Conservation (phyloP, 2,797 vertebrate species). For the Choloepus didactylus region DNA sequence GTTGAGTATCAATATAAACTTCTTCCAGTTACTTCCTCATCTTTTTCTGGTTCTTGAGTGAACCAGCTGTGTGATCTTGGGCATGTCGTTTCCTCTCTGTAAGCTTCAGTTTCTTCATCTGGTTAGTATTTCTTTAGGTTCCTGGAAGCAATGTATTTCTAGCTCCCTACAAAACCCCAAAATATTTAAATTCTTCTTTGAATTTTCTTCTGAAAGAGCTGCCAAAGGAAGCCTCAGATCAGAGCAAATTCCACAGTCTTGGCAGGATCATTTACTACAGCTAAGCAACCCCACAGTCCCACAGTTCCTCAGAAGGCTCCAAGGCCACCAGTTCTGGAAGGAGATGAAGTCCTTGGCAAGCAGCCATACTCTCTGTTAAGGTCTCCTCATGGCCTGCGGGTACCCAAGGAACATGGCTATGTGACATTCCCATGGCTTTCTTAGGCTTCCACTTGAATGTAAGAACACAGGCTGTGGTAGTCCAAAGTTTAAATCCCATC, state of each 20-base stretch:
- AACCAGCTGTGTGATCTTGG: neutral
- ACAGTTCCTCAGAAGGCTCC: neutral
- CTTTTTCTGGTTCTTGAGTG: neutral
- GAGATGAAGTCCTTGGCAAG: neutral
- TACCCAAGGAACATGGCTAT: neutral
- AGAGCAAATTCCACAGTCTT: neutral
- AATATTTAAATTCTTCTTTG: conserved; percentile 58
- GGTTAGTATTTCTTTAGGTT: neutral
- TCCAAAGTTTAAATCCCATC: conserved; percentile 10
- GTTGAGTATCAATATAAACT: neutral
- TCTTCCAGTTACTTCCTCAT: neutral
- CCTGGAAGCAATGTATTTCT: neutral
- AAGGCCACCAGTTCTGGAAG: neutral
- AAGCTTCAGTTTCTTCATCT: conserved; percentile 49
- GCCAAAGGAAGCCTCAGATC: neutral
- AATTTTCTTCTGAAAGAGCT: conserved; percentile 37
- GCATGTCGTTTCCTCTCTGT: neutral
- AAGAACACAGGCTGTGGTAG: neutral
- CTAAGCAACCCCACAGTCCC: neutral
- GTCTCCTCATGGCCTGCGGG: neutral
- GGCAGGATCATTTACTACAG: neutral
- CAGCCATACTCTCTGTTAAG: neutral
- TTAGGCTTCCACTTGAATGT: neutral
- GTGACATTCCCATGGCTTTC: neutral
- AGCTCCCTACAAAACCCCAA: neutral